Evolutionary conservation across 2,888 invertebrate genomes (phyloP), one percentile per base, ranked within the genome.

Genomic region (Nemapogon koenigi): DNA sequence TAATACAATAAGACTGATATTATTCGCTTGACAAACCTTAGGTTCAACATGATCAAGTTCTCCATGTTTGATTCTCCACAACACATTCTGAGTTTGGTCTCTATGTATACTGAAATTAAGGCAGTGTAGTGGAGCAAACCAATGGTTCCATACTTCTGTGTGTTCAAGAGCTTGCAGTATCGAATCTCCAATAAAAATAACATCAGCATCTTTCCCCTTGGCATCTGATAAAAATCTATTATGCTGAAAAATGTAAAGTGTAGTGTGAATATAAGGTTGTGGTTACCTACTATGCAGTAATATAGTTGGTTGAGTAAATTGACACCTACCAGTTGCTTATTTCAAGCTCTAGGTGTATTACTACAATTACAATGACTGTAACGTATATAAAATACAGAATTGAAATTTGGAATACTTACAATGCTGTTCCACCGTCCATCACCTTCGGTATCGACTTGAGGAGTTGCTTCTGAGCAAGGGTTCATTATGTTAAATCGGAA

Each of bases 91-190:
- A 25, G 91, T 91, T 59, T 87, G 85, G 69, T 96, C 95, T 45
- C 87, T 89, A 49, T 91, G 88, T 55, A 95, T 91, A 51, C 94
- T 94, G 72, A 93, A 91, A 68, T 95, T 95, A 49, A 95, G 83
- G 60, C 91, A 90, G 67, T 96, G 95, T 60, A 96, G 81, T 2
- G 94, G 95, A 40, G 90, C 93, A 82, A 94, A 94, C 76, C 90
- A 85, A 53, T 90, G 88, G 59, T 91, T 88, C 94, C 94, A 96
- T 35, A 92, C 84, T 70, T 91, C 89, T 13, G 91, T 89, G 51
- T 90, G 89, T 55, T 89, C 87, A 51, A 95, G 69, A 33, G 90
- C 87, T 68, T 90, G 89, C 42, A 95, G 78, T 48, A 94, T 85
- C 31, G 93, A 93, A 69, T 95, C 96, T 1, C 95, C 96, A 46